These are phyloP conservation scores for Galeopterus variegatus DNA, from an alignment of 2,113 vertebrate genomes.

Conservation along the genomic window DNA sequence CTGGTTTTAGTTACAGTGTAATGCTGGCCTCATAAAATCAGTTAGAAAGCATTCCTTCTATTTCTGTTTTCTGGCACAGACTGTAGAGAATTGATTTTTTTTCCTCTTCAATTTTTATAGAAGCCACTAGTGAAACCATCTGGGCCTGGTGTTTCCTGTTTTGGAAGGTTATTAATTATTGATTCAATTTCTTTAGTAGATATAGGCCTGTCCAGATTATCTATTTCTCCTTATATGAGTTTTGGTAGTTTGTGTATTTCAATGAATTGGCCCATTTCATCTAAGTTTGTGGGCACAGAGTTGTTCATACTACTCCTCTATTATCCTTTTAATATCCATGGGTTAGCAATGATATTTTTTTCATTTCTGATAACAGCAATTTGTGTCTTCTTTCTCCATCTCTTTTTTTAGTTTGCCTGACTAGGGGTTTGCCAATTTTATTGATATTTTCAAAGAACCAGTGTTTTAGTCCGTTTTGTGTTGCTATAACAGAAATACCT, in stretches of 20 bases:
- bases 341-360: not conserved
- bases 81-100: not conserved
- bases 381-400: not conserved
- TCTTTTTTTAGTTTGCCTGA: not conserved
- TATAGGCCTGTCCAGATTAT: slow-evolving; percentile 9
- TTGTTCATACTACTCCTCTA: slow-evolving; percentile 21
- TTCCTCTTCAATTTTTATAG: not conserved
- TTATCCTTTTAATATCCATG: not conserved
- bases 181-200: slow-evolving; percentile 9
- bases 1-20: not conserved
- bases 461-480: not conserved
- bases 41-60: not conserved
- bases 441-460: slow-evolving; percentile 2
- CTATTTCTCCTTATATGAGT: not conserved
- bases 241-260: slow-evolving; percentile 26
- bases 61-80: slow-evolving; percentile 6
- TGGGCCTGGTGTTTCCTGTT: not conserved
- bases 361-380: slow-evolving; percentile 2
- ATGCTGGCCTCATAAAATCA: not conserved
- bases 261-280: not conserved
- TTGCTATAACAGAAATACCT: no score
- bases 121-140: not conserved
- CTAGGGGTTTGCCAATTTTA: slow-evolving; percentile 19
- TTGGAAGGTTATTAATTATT: slow-evolving; percentile 14
- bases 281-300: not conserved